Base-by-base conservation (phyloP, 2,113 vertebrate genomes). In the Limnothrissa miodon region DNA sequence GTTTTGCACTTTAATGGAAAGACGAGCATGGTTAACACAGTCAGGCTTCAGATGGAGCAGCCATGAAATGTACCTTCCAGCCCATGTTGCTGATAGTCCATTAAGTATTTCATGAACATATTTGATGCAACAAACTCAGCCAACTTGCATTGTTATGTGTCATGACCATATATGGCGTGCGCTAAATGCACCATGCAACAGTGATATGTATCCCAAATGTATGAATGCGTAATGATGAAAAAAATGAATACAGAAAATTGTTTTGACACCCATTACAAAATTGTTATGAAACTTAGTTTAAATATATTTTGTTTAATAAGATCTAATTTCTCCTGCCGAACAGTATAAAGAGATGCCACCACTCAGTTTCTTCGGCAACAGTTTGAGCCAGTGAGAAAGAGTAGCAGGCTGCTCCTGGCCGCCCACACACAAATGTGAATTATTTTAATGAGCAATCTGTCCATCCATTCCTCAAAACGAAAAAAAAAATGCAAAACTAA, bases 381-480 rank as follows among this genome's bases (percentile, higher is more conserved):
- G 82, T 87, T 83, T 80, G 82, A 84, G 87, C 83, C 84, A 17
- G 80, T 83, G 84, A 84, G 85, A 82, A 87, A 87, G 86, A 87
- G 87, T 88, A 11, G 0, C 66, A 74, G 29, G 87, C 87, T 88
- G 87, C 84, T 85, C 83, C 80, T 84, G 70, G 78, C 87, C 88
- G 86, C 88, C 88, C 88, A 89, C 88, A 87, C 53, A 33, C 84
- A 89, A 87, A 89, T 89, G 86, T 89, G 88, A 86, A 89, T 85
- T 89, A 89, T 89, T 89, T 85, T 89, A 89, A 89, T 89, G 88
- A 89, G 88, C 88, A 89, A 89, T 89, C 88, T 89, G 88, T 89
- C 81, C 70, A 82, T 80, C 81, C 83, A 79, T 87, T 87, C 85
- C 74, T 81, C 81, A 45, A 80, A 84, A 87, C 85, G 74, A 36